Conservation (phyloP, 2,888 invertebrate species). For the Corbicula japonica region DNA sequence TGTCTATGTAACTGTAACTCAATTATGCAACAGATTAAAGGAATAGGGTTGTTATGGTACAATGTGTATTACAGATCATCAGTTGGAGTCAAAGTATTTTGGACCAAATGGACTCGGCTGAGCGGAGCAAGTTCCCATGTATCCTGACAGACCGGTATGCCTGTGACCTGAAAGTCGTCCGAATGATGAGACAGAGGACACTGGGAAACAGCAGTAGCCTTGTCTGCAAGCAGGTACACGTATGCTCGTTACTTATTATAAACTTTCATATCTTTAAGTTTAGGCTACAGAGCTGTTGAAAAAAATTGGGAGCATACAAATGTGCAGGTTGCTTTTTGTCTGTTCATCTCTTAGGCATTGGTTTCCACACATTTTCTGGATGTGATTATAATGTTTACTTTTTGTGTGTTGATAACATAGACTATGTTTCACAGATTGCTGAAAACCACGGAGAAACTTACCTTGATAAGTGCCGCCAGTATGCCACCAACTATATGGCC, state of each 20-base stretch:
- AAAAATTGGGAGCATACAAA: background rate
- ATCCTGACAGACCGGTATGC: slow-evolving; percentile 58
- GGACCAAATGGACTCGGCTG: slow-evolving; percentile 53
- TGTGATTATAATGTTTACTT: background rate
- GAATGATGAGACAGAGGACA: slow-evolving; percentile 54
- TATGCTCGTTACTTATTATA: slow-evolving; percentile 18
- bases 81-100: slow-evolving; percentile 53
- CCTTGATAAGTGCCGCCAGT: slow-evolving; percentile 36
- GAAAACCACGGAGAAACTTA: slow-evolving; percentile 37
- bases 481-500: slow-evolving; percentile 31
- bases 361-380: background rate
- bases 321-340: background rate
- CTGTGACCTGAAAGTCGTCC: slow-evolving; percentile 60
- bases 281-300: background rate
- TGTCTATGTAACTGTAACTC: too few relatives aligned
- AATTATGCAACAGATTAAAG: too few relatives aligned
- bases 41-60: too few relatives aligned
- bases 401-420: background rate
- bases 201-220: slow-evolving; percentile 66
- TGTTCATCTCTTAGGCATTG: background rate
- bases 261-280: slow-evolving; percentile 16
- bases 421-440: slow-evolving; percentile 5
- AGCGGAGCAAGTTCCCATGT: slow-evolving; percentile 51
- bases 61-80: too few relatives aligned
- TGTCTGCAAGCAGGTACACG: slow-evolving; percentile 15